Base-by-base conservation (phyloP, 1,140 invertebrate species). In the Nasonia vitripennis region DNA sequence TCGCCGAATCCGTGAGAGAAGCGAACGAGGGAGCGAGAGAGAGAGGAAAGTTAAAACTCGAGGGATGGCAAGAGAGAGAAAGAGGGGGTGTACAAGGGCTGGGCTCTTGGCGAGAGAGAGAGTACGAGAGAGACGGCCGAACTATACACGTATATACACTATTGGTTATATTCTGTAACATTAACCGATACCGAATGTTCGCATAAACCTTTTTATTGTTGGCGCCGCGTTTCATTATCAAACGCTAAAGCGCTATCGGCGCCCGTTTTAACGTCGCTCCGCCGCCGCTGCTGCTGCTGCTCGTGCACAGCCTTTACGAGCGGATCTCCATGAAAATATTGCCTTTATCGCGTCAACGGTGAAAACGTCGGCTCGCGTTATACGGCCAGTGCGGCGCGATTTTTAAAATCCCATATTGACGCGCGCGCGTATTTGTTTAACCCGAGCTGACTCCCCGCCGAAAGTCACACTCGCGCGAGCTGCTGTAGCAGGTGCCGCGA, bases 131-230 rank as follows among this genome's bases (percentile, higher is more conserved):
- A 81, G 85, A 81, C 67, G 23, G 78, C 34, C 0, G 48, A 51
- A 51, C 48, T 51, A 51, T 62, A 62, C 34, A 37, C 55, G 55
- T 85, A 45, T 45, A 45, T 45, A 83, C 27, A 27, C 55, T 71
- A 87, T 87, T 88, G 87, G 88, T 88, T 88, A 89, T 86, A 89
- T 89, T 87, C 88, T 87, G 87, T 87, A 89, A 88, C 87, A 89
- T 89, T 88, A 88, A 89, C 87, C 87, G 87, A 88, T 89, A 86
- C 88, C 87, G 86, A 88, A 88, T 87, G 87, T 86, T 88, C 86
- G 87, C 74, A 84, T 86, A 87, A 88, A 87, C 86, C 78, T 87
- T 89, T 89, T 87, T 87, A 89, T 87, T 87, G 87, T 86, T 70
- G 85, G 79, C 83, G 83, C 86, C 86, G 74, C 77, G 78, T 86